Percentiles rank a stretch among this genome's conserved stretches.
Conservation (phyloP, 1,140 invertebrate genomes). For the Andricus grossulariae region DNA sequence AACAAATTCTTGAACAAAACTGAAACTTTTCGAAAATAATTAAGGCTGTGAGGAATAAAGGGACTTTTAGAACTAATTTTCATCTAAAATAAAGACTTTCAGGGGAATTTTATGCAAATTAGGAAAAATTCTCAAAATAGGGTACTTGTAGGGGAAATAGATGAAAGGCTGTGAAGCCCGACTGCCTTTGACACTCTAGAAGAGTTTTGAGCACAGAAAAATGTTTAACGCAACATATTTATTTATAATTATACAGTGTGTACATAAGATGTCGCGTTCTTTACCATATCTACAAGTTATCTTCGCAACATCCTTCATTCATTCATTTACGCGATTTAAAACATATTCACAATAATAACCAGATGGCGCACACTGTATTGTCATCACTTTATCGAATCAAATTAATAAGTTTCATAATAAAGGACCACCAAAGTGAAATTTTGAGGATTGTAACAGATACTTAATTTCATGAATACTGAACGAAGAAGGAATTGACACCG, state of each 20-base stretch:
- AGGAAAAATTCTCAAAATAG: no score
- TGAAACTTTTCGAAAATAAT: no score
- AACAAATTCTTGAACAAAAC: no score
- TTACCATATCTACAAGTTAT: conserved; percentile 20
- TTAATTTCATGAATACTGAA: neutral
- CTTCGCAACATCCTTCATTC: conserved; percentile 8
- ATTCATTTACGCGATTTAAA: conserved; percentile 14
- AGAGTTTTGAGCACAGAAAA: neutral
- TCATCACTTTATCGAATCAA: conserved; percentile 19
- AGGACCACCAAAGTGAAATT: neutral
- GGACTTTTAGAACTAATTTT: no score
- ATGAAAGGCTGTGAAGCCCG: no score
- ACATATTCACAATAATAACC: conserved; percentile 17
- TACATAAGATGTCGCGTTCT: conserved; percentile 11
- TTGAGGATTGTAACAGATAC: neutral
- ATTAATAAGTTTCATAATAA: neutral
- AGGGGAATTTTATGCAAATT: no score
- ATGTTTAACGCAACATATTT: conserved; percentile 30
- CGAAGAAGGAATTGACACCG: no score
- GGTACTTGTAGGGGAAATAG: no score
- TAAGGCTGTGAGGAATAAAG: no score
- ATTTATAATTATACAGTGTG: conserved; percentile 25
- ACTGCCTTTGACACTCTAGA: no score
- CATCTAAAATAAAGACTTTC: no score
- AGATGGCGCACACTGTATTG: conserved; percentile 23